Conservation (phyloP, 2,113 vertebrate genomes). For the Mandrillus leucophaeus region DNA sequence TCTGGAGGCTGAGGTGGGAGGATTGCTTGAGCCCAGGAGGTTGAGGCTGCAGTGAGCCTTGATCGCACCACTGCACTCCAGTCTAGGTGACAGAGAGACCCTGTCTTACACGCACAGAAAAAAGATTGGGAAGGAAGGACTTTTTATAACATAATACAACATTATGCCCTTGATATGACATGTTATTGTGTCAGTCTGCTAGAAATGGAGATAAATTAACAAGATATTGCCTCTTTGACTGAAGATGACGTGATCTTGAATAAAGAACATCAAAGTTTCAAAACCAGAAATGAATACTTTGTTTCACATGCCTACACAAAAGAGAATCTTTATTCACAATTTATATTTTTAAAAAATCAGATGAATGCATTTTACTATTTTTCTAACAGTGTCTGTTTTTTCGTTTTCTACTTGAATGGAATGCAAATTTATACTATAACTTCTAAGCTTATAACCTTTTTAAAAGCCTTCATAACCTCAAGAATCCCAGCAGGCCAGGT, state of each 20-base stretch:
- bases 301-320: neutral
- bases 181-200: neutral
- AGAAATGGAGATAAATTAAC: neutral
- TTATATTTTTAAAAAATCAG: neutral
- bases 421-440: neutral
- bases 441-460: neutral
- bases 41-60: too few relatives aligned
- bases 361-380: neutral
- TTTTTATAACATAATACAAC: neutral
- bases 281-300: conserved; percentile 5
- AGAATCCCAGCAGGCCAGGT: neutral
- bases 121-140: neutral
- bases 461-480: neutral
- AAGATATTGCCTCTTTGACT: conserved; percentile 2
- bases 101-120: too few relatives aligned
- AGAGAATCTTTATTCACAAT: neutral
- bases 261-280: conserved; percentile 26
- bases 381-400: neutral
- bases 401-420: neutral
- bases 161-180: neutral
- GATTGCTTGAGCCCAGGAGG: too few relatives aligned
- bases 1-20: too few relatives aligned
- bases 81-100: too few relatives aligned
- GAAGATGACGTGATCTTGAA: neutral
- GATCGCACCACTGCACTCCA: too few relatives aligned